Conservation (phyloP, 1,140 invertebrate species). For the Ceratosolen fusciceps region DNA sequence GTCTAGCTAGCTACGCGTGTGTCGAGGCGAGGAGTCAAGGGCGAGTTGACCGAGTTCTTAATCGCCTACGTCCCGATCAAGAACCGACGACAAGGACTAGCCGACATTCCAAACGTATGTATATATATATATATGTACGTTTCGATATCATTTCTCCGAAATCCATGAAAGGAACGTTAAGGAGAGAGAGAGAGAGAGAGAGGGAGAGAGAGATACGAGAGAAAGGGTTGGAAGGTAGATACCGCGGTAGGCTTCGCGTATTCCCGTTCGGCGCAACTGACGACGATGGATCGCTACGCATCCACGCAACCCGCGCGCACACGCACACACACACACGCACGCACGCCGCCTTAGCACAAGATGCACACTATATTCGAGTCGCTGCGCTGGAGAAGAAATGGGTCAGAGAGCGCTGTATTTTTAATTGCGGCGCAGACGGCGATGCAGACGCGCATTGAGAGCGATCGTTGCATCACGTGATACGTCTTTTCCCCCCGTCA, state of each 20-base stretch:
- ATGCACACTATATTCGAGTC: neutral
- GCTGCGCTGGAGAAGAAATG: constrained; percentile 45
- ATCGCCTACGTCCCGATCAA: constrained; percentile 36
- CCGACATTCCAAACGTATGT: constrained; percentile 36
- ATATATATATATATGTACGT: too few relatives aligned
- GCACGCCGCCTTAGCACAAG: neutral
- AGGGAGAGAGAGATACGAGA: neutral
- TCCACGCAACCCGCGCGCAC: neutral
- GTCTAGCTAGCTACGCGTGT: too few relatives aligned
- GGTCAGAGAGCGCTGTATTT: constrained; percentile 54
- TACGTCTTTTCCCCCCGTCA: constrained; percentile 25
- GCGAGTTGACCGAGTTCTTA: constrained; percentile 41
- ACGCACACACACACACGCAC: neutral
- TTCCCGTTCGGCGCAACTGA: neutral
- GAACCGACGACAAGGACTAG: neutral
- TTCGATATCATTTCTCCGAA: constrained; percentile 41
- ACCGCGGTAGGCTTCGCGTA: neutral
- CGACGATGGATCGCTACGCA: too few relatives aligned
- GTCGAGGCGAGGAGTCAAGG: neutral
- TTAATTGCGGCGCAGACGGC: constrained; percentile 55
- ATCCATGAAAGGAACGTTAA: too few relatives aligned
- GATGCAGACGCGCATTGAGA: constrained; percentile 49
- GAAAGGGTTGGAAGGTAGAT: neutral
- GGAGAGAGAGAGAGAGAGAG: neutral
- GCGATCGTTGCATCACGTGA: constrained; percentile 51